Conservation (phyloP, 2,797 vertebrate species). For the Garrulus glandarius region DNA sequence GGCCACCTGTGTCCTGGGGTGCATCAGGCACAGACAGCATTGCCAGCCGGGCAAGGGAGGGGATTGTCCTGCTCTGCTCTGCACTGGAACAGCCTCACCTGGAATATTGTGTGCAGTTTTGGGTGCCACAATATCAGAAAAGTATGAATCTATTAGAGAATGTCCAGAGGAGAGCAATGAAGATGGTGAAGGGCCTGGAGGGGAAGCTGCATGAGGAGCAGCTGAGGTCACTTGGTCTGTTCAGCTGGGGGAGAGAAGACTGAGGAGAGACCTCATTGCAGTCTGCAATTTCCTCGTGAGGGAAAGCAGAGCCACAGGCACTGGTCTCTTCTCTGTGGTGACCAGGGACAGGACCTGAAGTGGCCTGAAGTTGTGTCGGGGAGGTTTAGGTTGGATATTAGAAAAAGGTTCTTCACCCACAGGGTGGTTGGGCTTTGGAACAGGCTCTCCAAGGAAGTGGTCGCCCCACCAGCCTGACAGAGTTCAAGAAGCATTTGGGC, state of each 20-base stretch:
- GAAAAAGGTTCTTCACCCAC: accelerated
- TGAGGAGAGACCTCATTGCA: not conserved
- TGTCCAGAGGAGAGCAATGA: accelerated
- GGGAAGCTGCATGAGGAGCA: accelerated
- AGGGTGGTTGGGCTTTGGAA: not conserved
- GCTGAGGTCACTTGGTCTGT: not conserved
- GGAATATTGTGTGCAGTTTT: not conserved
- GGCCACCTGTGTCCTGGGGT: accelerated
- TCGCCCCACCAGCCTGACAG: not conserved
- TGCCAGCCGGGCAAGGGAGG: not conserved
- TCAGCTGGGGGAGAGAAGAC: not conserved
- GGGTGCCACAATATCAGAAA: not conserved
- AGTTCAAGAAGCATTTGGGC: not conserved
- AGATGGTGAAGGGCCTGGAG: not conserved
- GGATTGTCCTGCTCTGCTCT: not conserved
- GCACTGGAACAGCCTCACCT: accelerated
- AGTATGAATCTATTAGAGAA: not conserved
- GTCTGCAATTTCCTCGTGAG: not conserved
- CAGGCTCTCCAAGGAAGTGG: not conserved
- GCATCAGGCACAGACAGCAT: not conserved
- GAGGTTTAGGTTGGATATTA: not conserved
- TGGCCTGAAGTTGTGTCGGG: not conserved
- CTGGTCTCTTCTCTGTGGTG: not conserved
- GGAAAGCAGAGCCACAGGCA: not conserved
- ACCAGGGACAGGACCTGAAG: not conserved